Percentiles rank a stretch among this genome's conserved stretches.
These are phyloP conservation scores for Oenanthe oenanthe DNA, from an alignment of 2,113 vertebrate genomes.

Conservation along the genomic window DNA sequence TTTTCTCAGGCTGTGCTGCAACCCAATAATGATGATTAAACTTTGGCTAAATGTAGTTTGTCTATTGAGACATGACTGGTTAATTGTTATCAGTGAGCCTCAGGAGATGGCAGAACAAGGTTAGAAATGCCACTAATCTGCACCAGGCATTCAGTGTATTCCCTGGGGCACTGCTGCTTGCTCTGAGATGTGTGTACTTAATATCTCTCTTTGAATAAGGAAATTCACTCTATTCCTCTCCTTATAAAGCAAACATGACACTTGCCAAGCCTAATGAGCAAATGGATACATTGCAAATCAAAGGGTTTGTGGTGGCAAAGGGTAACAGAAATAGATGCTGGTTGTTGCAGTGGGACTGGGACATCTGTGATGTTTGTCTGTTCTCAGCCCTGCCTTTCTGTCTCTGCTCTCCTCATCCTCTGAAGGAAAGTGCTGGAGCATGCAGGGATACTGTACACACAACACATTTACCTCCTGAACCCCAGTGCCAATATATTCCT, in stretches of 20 bases:
- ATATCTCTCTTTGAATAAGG: not conserved
- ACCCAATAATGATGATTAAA: not conserved
- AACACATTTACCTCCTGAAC: not conserved
- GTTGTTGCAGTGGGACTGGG: not conserved
- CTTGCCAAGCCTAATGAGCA: not conserved
- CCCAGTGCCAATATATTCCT: not conserved
- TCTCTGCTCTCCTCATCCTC: not conserved
- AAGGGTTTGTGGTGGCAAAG: not conserved
- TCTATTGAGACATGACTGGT: not conserved
- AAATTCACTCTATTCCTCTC: not conserved
- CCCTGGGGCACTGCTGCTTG: slow-evolving; percentile 5
- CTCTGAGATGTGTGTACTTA: not conserved
- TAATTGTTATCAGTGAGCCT: slow-evolving; percentile 2
- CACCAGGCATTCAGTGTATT: not conserved
- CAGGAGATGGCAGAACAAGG: slow-evolving; percentile 4
- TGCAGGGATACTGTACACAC: not conserved
- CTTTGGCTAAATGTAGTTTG: not conserved
- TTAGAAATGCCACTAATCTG: not conserved
- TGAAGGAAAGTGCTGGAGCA: not conserved
- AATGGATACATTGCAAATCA: not conserved
- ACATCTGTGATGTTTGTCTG: not conserved
- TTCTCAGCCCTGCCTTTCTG: not conserved
- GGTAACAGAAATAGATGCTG: not conserved
- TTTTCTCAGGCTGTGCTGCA: not conserved
- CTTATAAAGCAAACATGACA: not conserved